Evolutionary conservation across 2,797 vertebrate genomes (phyloP), one percentile per base, ranked within the genome.

Genomic region (Propithecus perrieri): DNA sequence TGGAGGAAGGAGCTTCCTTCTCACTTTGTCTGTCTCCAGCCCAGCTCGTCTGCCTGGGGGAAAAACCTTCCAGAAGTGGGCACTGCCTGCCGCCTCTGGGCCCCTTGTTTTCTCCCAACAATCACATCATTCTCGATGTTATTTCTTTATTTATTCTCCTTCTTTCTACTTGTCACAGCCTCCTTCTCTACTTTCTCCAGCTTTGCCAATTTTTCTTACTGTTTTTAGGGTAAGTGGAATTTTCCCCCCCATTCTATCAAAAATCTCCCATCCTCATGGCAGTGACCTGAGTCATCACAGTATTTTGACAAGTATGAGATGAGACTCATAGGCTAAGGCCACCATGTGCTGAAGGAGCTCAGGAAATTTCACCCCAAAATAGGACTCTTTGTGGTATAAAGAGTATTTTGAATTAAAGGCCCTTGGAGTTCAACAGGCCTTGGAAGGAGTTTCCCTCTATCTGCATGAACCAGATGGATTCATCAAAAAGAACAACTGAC

Each of bases 11-110:
- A 2, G 35, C 0, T 3, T 53, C 1, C 1, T 30, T 24, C 0
- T 2, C 0, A 1, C 8, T 33, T 5, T 14, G 4, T 22, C 12
- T 33, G 43, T 8, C 53, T 43, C 30, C 69, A 61, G 55, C 13
- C 38, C 85, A 38, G 2, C 59, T 79, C 61, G 38, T 30, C 63
- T 8, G 10, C 38, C 2, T 4, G 5, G 20, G 7, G 35, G 33
- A 24, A 38, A 69, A 85, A 33, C 61, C 43, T 35, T 76, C 33
- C 41, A 35, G 38, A 15, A 78, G 6, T 14, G 7, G 41, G 4
- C 41, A 30, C 15, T 2, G 24, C 41, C 43, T 41, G 14, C 89
- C 59, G 15, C 12, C 33, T 87, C 43, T 5, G n/a, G 30, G 22
- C 18, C 46, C 35, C 57, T 75, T 15, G 12, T 38, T 67, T 84